A percentile compares a stretch with the other conserved stretches of the same genome.
These are phyloP conservation scores for Sebastes ruberrimus DNA, from an alignment of 2,797 vertebrate genomes.

Conservation along the genomic window DNA sequence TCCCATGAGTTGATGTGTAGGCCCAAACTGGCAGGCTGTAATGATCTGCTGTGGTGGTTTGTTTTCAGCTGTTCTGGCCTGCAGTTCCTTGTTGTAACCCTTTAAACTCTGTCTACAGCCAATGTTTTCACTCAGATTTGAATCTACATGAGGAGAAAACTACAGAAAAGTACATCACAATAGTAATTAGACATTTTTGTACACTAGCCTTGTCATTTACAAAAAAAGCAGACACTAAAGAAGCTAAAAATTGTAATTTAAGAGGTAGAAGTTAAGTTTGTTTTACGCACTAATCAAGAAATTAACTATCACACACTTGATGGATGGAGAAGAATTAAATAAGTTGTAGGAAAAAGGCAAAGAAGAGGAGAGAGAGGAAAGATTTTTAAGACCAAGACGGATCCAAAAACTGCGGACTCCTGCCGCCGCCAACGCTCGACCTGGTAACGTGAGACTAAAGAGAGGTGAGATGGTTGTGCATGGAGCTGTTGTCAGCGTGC, in stretches of 20 bases:
- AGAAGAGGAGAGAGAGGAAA: neutral
- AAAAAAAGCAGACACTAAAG: neutral
- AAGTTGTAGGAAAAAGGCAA: neutral
- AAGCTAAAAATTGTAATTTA: neutral
- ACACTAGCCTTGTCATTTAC: neutral
- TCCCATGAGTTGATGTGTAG: conserved; percentile 22
- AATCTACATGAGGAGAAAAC: neutral
- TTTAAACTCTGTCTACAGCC: neutral
- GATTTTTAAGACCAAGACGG: neutral
- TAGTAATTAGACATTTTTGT: neutral
- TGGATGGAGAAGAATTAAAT: neutral
- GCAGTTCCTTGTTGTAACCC: neutral
- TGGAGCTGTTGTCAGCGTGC: conserved; percentile 62
- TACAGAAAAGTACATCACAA: neutral
- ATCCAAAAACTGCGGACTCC: neutral
- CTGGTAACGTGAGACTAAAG: conserved; percentile 12
- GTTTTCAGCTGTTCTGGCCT: conserved; percentile 31
- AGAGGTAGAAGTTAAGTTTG: neutral
- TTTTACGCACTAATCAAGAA: neutral
- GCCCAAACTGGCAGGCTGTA: conserved; percentile 7
- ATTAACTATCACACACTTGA: neutral
- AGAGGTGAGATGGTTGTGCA: conserved; percentile 32
- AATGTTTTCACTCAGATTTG: neutral
- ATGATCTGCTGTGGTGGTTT: conserved; percentile 33
- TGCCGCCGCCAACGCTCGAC: neutral